Base-by-base conservation (phyloP, 2,113 vertebrate genomes). In the Vidua chalybeata region DNA sequence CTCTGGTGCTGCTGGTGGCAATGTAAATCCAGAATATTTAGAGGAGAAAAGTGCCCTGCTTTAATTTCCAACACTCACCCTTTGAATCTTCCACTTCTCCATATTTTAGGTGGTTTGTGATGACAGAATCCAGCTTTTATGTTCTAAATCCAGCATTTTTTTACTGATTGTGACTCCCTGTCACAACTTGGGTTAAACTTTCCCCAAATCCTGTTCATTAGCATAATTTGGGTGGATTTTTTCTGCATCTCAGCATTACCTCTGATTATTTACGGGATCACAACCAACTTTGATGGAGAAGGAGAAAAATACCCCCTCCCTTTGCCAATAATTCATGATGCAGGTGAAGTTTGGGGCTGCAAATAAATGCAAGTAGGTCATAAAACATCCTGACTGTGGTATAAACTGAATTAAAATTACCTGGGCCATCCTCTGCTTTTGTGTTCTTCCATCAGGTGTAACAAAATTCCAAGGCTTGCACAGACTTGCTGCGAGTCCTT, bases 161-260 rank as follows among this genome's bases (percentile, higher is more conserved):
- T 90, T 74, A 52, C 96, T 97, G 96, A 95, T 97, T 97, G 88
- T 31, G 24, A 84, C 77, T 97, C 93, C 66, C 1, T 84, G 23
- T 49, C 49, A 82, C 94, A 97, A 96, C 86, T 97, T 93, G 93
- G 90, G 94, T 97, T 91, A 81, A 95, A 90, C 33, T 93, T 94
- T 95, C 90, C 83, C 92, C 89, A 93, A 96, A 96, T 95, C 94
- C 90, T 87, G 37, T 89, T 96, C 26, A 7, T 97, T 97, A 95
- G 86, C 95, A 96, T 97, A 93, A 97, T 97, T 97, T 95, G 84
- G 91, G 90, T 74, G 73, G 93, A 97, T 97, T 96, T 96, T 89
- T 97, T 88, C 95, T 63, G 62, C 71, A 75, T 94, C 94, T 94
- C 87, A 66, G 95, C 87, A 66, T 90, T 49, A 64, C 31, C 93